A percentile compares a stretch with the other conserved stretches of the same genome.
phyloP scores from a whole-genome alignment of 2,797 vertebrate genomes.

The Phyllotis vaccarum region DNA sequence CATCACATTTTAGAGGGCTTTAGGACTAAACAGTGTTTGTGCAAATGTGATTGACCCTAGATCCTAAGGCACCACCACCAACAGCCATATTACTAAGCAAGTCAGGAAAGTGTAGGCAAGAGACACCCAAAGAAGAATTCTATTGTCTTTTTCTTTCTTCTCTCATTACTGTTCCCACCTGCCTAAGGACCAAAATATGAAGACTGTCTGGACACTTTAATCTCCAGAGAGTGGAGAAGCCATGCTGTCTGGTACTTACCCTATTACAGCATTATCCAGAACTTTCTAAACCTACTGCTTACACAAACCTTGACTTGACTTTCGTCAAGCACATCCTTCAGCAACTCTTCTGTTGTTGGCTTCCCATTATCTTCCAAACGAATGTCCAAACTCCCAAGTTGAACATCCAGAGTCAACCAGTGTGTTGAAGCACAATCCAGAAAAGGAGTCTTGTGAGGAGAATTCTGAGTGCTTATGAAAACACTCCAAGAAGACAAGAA shows the following conservation, averaged over 20 bases:
- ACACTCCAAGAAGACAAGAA: not conserved
- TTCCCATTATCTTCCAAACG: not conserved
- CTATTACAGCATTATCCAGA: not conserved
- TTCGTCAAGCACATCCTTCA: not conserved
- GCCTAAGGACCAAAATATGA: not conserved
- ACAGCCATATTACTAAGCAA: not conserved
- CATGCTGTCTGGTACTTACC: not conserved
- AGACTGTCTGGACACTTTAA: not conserved
- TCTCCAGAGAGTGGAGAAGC: not conserved
- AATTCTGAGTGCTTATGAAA: not conserved
- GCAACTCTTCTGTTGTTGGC: not conserved
- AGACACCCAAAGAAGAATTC: not conserved
- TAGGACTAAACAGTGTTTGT: not conserved
- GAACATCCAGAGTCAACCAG: not conserved
- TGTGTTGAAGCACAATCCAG: not conserved
- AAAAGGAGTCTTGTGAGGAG: not conserved
- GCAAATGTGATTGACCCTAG: not conserved
- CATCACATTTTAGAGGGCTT: not conserved
- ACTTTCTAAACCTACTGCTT: not conserved
- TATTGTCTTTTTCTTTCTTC: not conserved
- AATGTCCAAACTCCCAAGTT: not conserved
- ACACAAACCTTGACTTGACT: not conserved
- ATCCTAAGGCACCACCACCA: not conserved
- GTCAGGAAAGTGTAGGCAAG: not conserved
- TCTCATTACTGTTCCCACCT: not conserved